Conservation (phyloP, 2,113 vertebrate species). For the Petrocephalus zakoni region DNA sequence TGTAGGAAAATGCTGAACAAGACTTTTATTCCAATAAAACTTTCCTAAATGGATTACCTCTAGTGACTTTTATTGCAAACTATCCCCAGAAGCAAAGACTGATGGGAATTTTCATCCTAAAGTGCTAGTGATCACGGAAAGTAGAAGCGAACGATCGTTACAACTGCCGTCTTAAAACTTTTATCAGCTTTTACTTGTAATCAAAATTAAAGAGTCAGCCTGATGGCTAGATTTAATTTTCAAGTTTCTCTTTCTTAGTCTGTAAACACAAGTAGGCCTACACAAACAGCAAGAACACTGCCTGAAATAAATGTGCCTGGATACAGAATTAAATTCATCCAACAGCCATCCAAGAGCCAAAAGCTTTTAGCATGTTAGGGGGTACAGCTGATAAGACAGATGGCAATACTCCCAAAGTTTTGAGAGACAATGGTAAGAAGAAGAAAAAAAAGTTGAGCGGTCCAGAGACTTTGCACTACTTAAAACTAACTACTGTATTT, state of each 20-base stretch:
- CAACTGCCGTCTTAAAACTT: background rate
- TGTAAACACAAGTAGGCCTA: background rate
- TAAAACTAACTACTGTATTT: too few relatives aligned
- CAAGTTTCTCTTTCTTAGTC: background rate
- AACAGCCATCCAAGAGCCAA: background rate
- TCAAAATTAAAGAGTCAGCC: background rate
- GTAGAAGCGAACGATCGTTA: background rate
- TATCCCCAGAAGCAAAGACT: background rate
- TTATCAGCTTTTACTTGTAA: background rate
- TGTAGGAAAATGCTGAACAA: background rate
- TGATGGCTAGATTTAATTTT: background rate
- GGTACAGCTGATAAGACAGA: background rate
- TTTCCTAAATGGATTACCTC: background rate
- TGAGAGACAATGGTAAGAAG: background rate
- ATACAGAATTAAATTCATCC: background rate
- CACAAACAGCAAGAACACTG: background rate
- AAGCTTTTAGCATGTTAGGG: background rate
- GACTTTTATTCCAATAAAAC: background rate
- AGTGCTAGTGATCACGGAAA: background rate
- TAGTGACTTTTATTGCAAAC: background rate
- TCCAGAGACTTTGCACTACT: too few relatives aligned
- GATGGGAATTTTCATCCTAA: background rate
- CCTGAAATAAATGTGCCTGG: background rate
- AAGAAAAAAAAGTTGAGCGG: background rate
- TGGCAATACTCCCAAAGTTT: background rate